Percentiles rank a stretch among this genome's conserved stretches.
Evolutionary conservation across 2,888 invertebrate species (phyloP).

Genomic region (Odontomyia ornata): DNA sequence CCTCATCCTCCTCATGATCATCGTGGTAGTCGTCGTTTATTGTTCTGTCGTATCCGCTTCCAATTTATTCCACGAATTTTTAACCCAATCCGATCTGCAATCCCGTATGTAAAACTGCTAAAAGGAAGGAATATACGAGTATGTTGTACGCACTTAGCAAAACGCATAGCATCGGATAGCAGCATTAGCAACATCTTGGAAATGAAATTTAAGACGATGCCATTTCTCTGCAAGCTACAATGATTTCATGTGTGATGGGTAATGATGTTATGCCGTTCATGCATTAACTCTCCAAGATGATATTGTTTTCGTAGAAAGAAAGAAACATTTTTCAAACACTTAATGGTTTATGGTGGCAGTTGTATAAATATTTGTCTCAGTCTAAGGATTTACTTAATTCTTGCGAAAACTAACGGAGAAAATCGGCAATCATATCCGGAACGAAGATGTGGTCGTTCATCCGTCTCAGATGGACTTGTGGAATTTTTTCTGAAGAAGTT

Average conservation of each 20-base stretch:
- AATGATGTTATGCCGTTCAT: neutral
- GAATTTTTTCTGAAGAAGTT: neutral
- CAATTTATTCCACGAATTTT: slow-evolving; percentile 6
- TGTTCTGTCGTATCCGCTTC: slow-evolving; percentile 20
- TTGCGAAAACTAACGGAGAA: neutral
- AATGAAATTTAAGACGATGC: slow-evolving; percentile 11
- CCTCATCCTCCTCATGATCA: neutral
- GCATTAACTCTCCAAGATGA: neutral
- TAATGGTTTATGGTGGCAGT: slow-evolving; percentile 3
- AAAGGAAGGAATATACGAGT: too few relatives aligned
- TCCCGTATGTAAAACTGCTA: neutral
- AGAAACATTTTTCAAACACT: neutral
- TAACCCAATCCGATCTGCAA: neutral
- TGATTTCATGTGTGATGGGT: neutral
- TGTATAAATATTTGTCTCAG: slow-evolving; percentile 7
- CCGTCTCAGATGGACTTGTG: neutral
- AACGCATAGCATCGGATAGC: neutral
- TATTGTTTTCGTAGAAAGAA: slow-evolving; percentile 1
- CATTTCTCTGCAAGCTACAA: neutral
- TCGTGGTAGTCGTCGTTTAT: neutral
- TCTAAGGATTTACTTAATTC: neutral
- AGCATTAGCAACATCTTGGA: neutral
- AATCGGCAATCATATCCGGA: neutral
- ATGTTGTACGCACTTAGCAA: neutral
- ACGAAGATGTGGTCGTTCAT: neutral